Conservation (phyloP, 2,888 invertebrate genomes). For the Auanema sp. region DNA sequence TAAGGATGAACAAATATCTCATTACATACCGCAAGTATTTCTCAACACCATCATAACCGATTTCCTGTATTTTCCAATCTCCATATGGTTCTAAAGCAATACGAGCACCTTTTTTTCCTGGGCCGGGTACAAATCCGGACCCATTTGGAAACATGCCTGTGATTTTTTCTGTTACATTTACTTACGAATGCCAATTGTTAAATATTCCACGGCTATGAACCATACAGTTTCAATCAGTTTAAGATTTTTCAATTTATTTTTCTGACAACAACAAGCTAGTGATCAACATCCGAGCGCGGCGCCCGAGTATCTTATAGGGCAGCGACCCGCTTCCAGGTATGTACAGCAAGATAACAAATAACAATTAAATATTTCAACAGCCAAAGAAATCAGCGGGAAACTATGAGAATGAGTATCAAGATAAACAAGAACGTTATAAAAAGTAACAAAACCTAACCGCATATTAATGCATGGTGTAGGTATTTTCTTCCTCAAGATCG, state of each 20-base stretch:
- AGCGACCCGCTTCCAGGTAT: slow-evolving; percentile 42
- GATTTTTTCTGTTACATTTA: too few species aligned
- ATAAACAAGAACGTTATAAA: slow-evolving; percentile 10
- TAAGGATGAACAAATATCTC: neutral
- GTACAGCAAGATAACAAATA: slow-evolving; percentile 22
- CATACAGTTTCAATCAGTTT: too few species aligned
- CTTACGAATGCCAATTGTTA: too few species aligned
- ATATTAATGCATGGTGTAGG: slow-evolving; percentile 68
- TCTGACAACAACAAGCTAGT: slow-evolving; percentile 18
- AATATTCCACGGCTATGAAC: too few species aligned
- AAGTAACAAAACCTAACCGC: neutral
- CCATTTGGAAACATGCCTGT: too few species aligned
- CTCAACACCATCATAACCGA: slow-evolving; percentile 58
- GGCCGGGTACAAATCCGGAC: too few species aligned
- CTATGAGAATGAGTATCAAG: slow-evolving; percentile 18
- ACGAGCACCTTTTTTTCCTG: slow-evolving; percentile 25
- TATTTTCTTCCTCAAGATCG: slow-evolving; percentile 65
- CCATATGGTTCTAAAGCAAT: slow-evolving; percentile 33
- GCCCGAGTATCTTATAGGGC: slow-evolving; percentile 26
- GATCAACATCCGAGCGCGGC: slow-evolving; percentile 36
- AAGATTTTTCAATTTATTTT: slow-evolving; percentile 6
- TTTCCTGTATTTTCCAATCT: slow-evolving; percentile 58
- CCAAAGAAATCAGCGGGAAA: slow-evolving; percentile 5
- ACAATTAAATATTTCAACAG: slow-evolving; percentile 9
- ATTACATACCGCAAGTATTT: slow-evolving; percentile 44